Evolutionary conservation across 92 coral and sea anemone genomes (phyloP).

Genomic region (Porites lobata): DNA sequence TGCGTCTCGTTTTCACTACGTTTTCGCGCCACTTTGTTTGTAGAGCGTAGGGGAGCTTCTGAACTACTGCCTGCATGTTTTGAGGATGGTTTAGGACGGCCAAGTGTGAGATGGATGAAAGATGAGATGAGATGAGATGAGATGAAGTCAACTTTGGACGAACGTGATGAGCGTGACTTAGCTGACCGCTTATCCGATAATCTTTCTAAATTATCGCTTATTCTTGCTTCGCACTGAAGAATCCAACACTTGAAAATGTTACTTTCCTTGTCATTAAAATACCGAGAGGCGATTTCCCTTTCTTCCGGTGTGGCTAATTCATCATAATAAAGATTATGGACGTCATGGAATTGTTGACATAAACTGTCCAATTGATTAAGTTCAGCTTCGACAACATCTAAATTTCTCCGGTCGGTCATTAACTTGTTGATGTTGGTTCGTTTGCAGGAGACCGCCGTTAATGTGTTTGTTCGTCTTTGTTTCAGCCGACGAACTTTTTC

Average conservation of each 20-base stretch:
- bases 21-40: no score
- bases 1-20: no score
- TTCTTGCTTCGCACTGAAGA: slow-evolving; percentile 10
- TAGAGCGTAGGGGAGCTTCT: no score
- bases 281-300: slow-evolving; percentile 17
- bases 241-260: slow-evolving; percentile 27
- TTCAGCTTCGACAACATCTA: background rate
- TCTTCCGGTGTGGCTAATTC: slow-evolving; percentile 8
- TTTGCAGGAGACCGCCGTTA: slow-evolving; percentile 24
- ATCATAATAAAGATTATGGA: slow-evolving; percentile 15
- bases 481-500: slow-evolving; percentile 6
- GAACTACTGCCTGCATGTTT: no score
- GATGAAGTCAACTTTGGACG: background rate
- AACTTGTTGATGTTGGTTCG: slow-evolving; percentile 28
- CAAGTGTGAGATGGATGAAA: no score
- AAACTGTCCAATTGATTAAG: slow-evolving; percentile 24
- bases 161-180: slow-evolving; percentile 15
- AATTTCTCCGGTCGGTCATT: slow-evolving; percentile 2
- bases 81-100: no score
- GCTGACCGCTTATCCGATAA: slow-evolving; percentile 22
- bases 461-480: slow-evolving; percentile 16
- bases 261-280: slow-evolving; percentile 14
- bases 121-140: no score
- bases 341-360: slow-evolving; percentile 5
- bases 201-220: slow-evolving; percentile 19